Conservation (phyloP, 1,140 invertebrate genomes). For the Xylocopa sonorina region DNA sequence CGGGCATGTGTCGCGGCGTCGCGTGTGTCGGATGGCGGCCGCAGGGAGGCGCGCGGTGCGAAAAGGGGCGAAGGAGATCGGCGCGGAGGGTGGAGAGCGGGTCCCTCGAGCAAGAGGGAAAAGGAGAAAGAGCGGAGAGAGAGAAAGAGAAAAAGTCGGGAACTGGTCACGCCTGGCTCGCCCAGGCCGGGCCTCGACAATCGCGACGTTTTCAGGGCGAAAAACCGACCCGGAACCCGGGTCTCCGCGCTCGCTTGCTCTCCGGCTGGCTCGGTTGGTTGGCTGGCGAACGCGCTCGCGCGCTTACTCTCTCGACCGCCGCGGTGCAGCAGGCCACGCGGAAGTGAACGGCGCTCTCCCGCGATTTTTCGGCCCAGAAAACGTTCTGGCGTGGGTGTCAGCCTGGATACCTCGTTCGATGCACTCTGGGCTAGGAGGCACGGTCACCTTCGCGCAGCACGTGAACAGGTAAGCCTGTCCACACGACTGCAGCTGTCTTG, state of each 20-base stretch:
- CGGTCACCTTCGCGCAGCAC: conserved; percentile 57
- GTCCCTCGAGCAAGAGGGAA: not conserved
- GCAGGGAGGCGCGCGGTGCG: conserved; percentile 6
- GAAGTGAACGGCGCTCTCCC: conserved; percentile 73
- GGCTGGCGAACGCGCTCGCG: conserved; percentile 4
- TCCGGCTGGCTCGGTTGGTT: not conserved
- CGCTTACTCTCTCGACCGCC: conserved; percentile 7
- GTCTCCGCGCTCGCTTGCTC: conserved; percentile 8
- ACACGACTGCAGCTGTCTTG: conserved; percentile 34
- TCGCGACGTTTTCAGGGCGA: conserved; percentile 72
- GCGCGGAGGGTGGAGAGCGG: no score
- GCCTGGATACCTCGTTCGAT: conserved; percentile 73
- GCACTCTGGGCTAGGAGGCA: conserved; percentile 53
- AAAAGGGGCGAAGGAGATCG: conserved; percentile 23
- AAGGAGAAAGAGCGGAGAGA: conserved; percentile 5
- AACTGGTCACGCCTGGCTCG: conserved; percentile 68
- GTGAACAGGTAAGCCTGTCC: conserved; percentile 47
- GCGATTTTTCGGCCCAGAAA: conserved; percentile 76
- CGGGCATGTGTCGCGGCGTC: not conserved
- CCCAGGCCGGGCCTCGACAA: conserved; percentile 61
- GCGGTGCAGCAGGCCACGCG: conserved; percentile 66
- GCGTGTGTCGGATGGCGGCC: not conserved
- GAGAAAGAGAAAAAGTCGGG: conserved; percentile 46
- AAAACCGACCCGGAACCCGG: conserved; percentile 70
- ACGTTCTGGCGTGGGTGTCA: conserved; percentile 70